phyloP scores from a whole-genome alignment of 2,888 invertebrate species.

The Temnothorax ravouxi region DNA sequence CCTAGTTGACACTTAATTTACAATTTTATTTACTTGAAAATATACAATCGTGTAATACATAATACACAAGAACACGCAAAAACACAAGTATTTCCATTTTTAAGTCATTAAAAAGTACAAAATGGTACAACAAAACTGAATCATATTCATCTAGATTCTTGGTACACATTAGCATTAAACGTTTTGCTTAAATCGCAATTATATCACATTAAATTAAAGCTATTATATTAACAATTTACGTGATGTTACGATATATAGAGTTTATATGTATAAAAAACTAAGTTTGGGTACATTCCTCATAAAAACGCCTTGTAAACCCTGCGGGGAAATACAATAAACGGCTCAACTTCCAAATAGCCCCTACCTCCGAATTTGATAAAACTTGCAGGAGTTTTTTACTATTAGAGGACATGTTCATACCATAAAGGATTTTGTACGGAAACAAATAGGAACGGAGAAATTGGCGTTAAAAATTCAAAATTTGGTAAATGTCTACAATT shows the following conservation, averaged over 20 bases:
- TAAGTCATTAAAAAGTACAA: neutral
- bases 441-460: too few relatives aligned
- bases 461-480: too few relatives aligned
- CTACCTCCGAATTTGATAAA: too few relatives aligned
- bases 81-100: neutral
- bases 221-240: neutral
- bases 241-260: neutral
- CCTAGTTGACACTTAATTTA: neutral
- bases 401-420: too few relatives aligned
- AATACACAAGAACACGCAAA: neutral
- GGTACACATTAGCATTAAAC: neutral
- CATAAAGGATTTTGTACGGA: too few relatives aligned
- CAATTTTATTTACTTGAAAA: neutral
- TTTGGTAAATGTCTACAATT: too few relatives aligned
- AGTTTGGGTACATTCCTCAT: too few relatives aligned
- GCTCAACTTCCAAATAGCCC: too few relatives aligned
- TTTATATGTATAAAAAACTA: neutral
- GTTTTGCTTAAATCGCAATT: neutral
- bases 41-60: neutral
- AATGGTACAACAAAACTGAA: neutral
- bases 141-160: neutral
- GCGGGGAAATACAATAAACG: too few relatives aligned
- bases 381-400: too few relatives aligned
- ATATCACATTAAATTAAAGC: constrained; percentile 12
- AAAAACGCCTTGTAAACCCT: too few relatives aligned